These are phyloP conservation scores for Drosophila ustulata DNA, from an alignment of 2,888 invertebrate species.

Conservation along the genomic window DNA sequence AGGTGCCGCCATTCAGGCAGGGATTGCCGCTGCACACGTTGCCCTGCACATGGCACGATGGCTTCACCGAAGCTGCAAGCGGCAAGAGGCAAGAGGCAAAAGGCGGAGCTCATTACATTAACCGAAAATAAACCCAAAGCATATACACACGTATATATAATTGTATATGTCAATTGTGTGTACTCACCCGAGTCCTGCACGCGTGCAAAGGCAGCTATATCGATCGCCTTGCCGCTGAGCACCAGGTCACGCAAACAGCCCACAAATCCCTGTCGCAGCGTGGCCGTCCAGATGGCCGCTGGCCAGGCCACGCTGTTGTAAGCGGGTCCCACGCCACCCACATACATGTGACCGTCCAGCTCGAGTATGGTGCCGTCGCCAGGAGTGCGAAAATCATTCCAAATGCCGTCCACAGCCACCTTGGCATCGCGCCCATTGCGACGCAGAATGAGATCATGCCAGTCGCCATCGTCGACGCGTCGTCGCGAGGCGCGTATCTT, in stretches of 20 bases:
- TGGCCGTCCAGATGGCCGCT: conserved; percentile 95
- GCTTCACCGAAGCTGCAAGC: conserved; percentile 92
- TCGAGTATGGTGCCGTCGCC: conserved; percentile 96
- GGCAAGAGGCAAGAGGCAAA: neutral
- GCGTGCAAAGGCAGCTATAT: conserved; percentile 94
- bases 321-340: conserved; percentile 94
- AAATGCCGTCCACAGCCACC: conserved; percentile 94
- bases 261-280: conserved; percentile 95
- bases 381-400: conserved; percentile 94
- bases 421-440: conserved; percentile 93
- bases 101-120: neutral
- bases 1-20: conserved; percentile 95
- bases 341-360: conserved; percentile 93
- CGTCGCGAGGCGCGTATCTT: conserved; percentile 93
- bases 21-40: conserved; percentile 93
- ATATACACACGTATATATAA: neutral
- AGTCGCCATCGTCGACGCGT: conserved; percentile 95
- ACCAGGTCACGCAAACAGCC: conserved; percentile 96
- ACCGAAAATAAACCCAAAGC: conserved; percentile 1
- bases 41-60: conserved; percentile 93
- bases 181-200: conserved; percentile 94
- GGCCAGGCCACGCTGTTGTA: conserved; percentile 92
- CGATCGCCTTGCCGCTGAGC: conserved; percentile 94
- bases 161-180: neutral
- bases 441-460: conserved; percentile 95